Conservation (phyloP, 1,140 invertebrate species). For the Penaeus indicus region DNA sequence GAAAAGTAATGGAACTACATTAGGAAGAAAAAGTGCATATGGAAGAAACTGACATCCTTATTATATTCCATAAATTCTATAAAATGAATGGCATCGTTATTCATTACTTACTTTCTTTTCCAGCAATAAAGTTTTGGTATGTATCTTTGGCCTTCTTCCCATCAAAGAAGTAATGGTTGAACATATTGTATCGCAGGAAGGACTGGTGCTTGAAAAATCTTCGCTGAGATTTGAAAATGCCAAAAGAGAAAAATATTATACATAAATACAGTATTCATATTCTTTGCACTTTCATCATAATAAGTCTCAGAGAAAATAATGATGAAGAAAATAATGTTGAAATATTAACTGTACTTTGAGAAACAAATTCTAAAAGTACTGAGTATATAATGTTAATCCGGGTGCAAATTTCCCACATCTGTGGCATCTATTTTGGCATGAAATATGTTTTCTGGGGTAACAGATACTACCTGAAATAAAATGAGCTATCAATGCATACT, state of each 20-base stretch:
- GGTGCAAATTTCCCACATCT: no score
- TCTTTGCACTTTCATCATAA: not conserved
- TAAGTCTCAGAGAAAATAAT: no score
- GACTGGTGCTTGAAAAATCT: constrained; percentile 79
- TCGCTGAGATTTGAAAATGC: constrained; percentile 71
- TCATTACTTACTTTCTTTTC: constrained; percentile 72
- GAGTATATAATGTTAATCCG: no score
- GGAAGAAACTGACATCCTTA: not conserved
- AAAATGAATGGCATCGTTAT: not conserved
- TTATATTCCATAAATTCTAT: not conserved
- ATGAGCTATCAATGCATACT: not conserved
- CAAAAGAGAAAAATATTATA: not conserved
- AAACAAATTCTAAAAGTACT: no score
- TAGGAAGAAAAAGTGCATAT: not conserved
- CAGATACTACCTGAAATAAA: no score
- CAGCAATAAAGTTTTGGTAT: constrained; percentile 77
- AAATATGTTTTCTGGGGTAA: no score
- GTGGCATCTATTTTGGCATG: no score
- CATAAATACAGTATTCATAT: not conserved
- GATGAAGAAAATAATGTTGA: no score
- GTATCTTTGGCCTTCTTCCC: constrained; percentile 72
- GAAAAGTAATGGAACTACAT: not conserved
- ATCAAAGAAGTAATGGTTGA: constrained; percentile 89
- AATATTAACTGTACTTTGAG: no score
- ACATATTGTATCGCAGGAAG: constrained; percentile 88